These are phyloP conservation scores for Microcebus jonahi DNA, from an alignment of 2,113 vertebrate genomes.

Conservation along the genomic window DNA sequence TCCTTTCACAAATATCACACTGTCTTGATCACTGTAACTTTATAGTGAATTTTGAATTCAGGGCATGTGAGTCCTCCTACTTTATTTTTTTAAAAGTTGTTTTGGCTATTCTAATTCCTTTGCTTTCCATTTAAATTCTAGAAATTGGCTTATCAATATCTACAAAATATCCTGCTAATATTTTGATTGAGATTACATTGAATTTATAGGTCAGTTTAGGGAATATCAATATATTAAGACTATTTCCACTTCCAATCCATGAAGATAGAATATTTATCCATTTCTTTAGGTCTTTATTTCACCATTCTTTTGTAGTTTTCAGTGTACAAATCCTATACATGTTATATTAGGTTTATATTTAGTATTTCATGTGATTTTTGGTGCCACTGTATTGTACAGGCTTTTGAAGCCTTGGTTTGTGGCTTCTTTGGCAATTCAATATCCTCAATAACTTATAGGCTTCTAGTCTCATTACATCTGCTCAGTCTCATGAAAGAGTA, in stretches of 20 bases:
- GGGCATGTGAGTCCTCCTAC: background rate
- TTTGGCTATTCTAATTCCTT: background rate
- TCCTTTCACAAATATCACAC: background rate
- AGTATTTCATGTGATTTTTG: background rate
- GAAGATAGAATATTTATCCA: background rate
- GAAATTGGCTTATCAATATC: background rate
- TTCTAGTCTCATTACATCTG: conserved; percentile 22
- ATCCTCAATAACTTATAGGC: background rate
- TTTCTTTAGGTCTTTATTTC: background rate
- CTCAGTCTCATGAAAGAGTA: background rate
- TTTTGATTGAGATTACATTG: background rate
- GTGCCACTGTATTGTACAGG: background rate
- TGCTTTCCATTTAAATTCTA: background rate
- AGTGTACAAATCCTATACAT: background rate
- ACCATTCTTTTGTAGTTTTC: conserved; percentile 18
- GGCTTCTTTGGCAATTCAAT: background rate
- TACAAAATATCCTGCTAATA: background rate
- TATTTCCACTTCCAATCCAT: background rate
- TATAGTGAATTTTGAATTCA: background rate
- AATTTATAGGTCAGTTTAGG: background rate
- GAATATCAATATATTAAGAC: background rate
- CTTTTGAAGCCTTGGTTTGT: background rate
- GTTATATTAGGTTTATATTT: background rate
- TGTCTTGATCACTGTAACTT: background rate
- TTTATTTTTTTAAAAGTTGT: background rate